phyloP scores from a whole-genome alignment of 2,113 vertebrate genomes.

The Ahaetulla prasina region DNA sequence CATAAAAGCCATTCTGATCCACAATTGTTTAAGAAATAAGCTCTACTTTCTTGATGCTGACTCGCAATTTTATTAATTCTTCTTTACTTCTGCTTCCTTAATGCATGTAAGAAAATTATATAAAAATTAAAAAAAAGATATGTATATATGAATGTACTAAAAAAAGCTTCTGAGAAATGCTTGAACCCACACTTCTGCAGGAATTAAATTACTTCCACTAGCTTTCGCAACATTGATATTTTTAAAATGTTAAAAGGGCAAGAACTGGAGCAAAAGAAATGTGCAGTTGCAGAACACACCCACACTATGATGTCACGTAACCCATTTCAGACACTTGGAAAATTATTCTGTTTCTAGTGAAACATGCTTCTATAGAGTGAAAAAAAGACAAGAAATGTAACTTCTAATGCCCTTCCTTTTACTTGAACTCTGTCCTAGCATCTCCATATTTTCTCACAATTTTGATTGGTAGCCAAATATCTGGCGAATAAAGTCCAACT shows the following conservation, averaged over 20 bases:
- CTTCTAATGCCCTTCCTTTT: not conserved
- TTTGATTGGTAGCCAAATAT: not conserved
- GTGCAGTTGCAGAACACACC: not conserved
- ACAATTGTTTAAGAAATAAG: not conserved
- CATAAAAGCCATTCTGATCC: not conserved
- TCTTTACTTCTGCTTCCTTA: not conserved
- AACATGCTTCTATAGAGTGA: not conserved
- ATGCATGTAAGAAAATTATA: not conserved
- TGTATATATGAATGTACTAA: not conserved
- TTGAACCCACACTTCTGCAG: not conserved
- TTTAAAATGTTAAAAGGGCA: not conserved
- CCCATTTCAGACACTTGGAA: not conserved
- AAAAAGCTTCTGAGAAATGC: not conserved
- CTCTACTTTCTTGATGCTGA: not conserved
- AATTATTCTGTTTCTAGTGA: not conserved
- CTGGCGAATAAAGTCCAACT: not conserved
- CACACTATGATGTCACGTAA: not conserved
- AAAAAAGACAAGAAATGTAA: not conserved
- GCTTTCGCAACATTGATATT: not conserved
- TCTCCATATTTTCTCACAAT: not conserved
- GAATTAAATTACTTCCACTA: not conserved
- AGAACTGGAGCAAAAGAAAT: not conserved
- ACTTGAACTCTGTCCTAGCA: not conserved
- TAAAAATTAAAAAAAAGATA: not conserved
- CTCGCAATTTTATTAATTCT: not conserved